Base-by-base conservation (phyloP, 2,113 vertebrate species). In the Trinectes maculatus region DNA sequence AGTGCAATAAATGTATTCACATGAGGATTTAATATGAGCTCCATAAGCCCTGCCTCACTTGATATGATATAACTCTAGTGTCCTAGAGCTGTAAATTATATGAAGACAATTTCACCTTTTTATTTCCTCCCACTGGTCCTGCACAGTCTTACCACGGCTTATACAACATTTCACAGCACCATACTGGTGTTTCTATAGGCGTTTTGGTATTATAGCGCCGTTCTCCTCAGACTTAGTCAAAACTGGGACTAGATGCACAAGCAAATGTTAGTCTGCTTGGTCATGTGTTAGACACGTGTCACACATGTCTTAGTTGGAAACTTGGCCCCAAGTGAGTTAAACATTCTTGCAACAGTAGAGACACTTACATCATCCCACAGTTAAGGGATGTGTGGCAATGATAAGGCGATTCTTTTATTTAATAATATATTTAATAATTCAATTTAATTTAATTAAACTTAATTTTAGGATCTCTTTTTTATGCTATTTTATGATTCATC, bases 1-100 rank as follows among this genome's bases (percentile, higher is more conserved):
- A 49, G 21, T 60, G 67, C 80, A 88, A 88, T 90, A 90, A 86
- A 84, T 44, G 77, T 54, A 78, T 64, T 69, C 86, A 64, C 77
- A 39, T 16, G 81, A 80, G 86, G 75, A 49, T 76, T 72, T 62
- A 16, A 82, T 81, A 90, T 86, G 66, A 85, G 71, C 68, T 80
- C 29, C 25, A 28, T 24, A 42, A 61, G 67, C 43, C 25, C 42
- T 8, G 43, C 31, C 52, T 67, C 43, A 34, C 49, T 51, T 21
- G 42, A 42, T 29, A 6, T 80, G 61, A 82, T 78, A 86, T 86
- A 82, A 85, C 71, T 69, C 46, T 63, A 42, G 61, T 36, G 60
- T 39, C 56, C 24, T 39, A 36, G 28, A 74, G 59, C 43, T 55
- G 42, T 75, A 55, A 76, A 74, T 73, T 72, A 73, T 71, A 73